Conservation (phyloP, 2,888 invertebrate species). For the Pandemis heparana region DNA sequence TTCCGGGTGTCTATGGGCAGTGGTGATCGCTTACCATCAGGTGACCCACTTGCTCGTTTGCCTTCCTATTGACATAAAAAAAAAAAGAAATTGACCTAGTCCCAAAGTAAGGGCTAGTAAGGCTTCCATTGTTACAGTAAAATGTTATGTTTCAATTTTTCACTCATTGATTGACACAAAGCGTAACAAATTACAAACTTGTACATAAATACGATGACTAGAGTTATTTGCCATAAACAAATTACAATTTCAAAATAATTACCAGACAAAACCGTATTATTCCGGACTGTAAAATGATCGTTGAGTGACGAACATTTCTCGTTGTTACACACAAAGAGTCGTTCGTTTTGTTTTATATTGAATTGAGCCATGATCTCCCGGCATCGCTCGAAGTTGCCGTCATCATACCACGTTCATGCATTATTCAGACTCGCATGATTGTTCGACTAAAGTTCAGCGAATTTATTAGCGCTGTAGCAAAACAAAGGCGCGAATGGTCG, state of each 20-base stretch:
- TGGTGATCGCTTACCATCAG: too few relatives aligned
- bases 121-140: too few relatives aligned
- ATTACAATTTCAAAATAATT: neutral
- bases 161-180: too few relatives aligned
- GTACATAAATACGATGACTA: too few relatives aligned
- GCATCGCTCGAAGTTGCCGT: conserved; percentile 23
- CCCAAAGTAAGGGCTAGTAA: too few relatives aligned
- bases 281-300: neutral
- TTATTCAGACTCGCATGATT: conserved; percentile 37
- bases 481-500: conserved; percentile 9
- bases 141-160: too few relatives aligned
- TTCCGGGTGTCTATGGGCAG: too few relatives aligned
- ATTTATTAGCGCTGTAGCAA: conserved; percentile 21
- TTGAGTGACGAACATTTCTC: neutral
- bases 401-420: conserved; percentile 33
- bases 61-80: too few relatives aligned
- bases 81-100: too few relatives aligned
- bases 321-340: neutral
- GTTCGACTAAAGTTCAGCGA: conserved; percentile 30
- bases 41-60: too few relatives aligned
- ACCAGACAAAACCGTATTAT: neutral
- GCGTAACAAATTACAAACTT: too few relatives aligned
- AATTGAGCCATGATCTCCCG: conserved; percentile 19
- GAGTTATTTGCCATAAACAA: too few relatives aligned
- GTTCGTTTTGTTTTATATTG: conserved; percentile 9